Percentiles rank a stretch among this genome's conserved stretches.
Evolutionary conservation across 2,113 vertebrate genomes (phyloP).

Genomic region (Gambusia holbrooki): DNA sequence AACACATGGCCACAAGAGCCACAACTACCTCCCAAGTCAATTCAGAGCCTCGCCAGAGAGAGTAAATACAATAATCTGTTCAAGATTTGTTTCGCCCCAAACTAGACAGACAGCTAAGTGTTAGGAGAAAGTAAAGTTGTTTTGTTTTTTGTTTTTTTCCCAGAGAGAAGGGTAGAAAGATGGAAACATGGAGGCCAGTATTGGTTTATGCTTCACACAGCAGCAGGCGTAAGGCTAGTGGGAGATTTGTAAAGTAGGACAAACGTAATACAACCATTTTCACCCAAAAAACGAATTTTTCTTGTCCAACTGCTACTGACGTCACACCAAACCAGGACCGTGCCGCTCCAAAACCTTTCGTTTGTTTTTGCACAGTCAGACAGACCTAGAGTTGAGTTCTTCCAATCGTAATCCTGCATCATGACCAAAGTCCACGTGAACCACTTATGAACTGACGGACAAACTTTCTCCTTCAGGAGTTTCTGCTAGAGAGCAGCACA

Average conservation of each 20-base stretch:
- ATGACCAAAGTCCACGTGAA: no score
- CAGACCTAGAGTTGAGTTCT: no score
- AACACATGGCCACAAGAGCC: conserved; percentile 79
- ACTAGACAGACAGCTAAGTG: conserved; percentile 35
- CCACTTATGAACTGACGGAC: no score
- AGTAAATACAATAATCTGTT: conserved; percentile 79
- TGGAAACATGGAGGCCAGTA: conserved; percentile 65
- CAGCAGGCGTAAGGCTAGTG: conserved; percentile 31
- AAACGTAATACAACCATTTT: neutral
- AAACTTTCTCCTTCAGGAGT: no score
- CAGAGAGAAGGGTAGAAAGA: conserved; percentile 69
- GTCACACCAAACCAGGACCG: neutral
- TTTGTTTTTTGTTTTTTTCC: conserved; percentile 61
- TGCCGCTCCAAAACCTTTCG: no score
- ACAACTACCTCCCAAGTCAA: conserved; percentile 64
- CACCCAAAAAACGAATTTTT: no score
- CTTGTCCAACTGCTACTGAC: no score
- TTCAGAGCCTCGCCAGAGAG: conserved; percentile 69
- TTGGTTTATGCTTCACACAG: conserved; percentile 66
- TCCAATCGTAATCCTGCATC: no score
- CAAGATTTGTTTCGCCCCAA: conserved; percentile 74
- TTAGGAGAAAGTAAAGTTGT: conserved; percentile 44
- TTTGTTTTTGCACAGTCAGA: no score
- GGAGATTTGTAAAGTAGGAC: neutral
- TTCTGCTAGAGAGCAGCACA: no score